Base-by-base conservation (phyloP, 2,888 invertebrate species). In the Ferrisia virgata region DNA sequence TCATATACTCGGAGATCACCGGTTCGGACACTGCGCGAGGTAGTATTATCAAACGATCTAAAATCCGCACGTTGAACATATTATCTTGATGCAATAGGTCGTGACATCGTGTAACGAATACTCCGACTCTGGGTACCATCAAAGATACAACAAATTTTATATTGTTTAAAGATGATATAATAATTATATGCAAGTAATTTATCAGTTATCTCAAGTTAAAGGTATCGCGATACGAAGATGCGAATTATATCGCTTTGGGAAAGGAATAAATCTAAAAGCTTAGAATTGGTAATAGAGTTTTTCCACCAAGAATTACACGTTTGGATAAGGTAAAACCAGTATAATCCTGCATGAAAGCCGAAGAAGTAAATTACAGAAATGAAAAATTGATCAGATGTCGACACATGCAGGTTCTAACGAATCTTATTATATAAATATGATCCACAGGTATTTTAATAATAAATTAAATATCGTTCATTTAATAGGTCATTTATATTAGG, bases 161-260 rank as follows among this genome's bases (percentile, higher is more conserved):
- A 64, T 64, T 64, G 64, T 64, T 64, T 76, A 33, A 18, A 76
- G 69, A 36, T 76, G 72, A 76, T 76, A 76, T 76, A 76, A 76
- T 76, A 36, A 36, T 76, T 76, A 36, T 28, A 76, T 18, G 64
- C 64, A 28, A 28, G 28, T 64, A 64, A 64, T 64, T 64, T 64
- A 64, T 64, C 64, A 64, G 64, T 28, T 28, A 64, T 64, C 64
- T 64, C 11, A 28, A 43, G 43, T 5, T 43, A 5, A 5, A 64
- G 9, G 64, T 64, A 64, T 64, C 64, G 58, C 11, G 58, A 25
- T 25, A 5, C 47, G 25, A 58, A 22, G 58, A 25, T 25, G n/a
- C 47, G 25, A 58, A 22, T 5, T 22, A 58, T 58, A 58, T 58
- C 9, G 64, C 64, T 64, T 28, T 64, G 64, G 64, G 64, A 64